These are phyloP conservation scores for Macrosteles quadrilineatus DNA, from an alignment of 1,140 invertebrate genomes.

Conservation along the genomic window DNA sequence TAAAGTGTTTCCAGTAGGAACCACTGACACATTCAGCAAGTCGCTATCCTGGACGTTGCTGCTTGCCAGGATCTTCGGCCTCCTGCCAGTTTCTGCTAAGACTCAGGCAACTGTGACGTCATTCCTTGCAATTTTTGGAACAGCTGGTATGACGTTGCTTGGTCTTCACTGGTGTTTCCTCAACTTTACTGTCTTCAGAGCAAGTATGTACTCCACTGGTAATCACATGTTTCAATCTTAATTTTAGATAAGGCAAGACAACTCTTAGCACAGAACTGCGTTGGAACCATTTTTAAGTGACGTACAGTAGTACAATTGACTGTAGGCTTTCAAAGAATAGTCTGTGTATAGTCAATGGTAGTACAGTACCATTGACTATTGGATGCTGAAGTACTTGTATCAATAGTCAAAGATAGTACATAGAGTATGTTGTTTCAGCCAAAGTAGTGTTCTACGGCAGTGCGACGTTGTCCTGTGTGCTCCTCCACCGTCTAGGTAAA, in stretches of 20 bases:
- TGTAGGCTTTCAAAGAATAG: too few relatives aligned
- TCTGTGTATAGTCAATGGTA: too few relatives aligned
- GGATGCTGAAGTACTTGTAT: too few relatives aligned
- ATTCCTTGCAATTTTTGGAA: neutral
- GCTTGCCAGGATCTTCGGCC: neutral
- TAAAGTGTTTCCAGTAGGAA: neutral
- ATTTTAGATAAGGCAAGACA: too few relatives aligned
- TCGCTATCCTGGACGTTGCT: neutral
- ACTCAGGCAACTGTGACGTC: neutral
- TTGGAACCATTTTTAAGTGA: too few relatives aligned
- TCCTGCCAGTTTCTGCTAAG: neutral
- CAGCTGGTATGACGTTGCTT: neutral
- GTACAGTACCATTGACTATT: too few relatives aligned
- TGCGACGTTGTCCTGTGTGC: neutral
- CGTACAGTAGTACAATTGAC: too few relatives aligned
- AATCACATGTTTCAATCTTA: too few relatives aligned
- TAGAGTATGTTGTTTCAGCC: neutral
- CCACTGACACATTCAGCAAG: neutral
- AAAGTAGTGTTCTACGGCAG: neutral
- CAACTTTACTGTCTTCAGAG: conserved; percentile 6
- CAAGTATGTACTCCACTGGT: too few relatives aligned
- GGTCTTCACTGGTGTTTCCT: neutral
- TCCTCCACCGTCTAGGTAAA: neutral
- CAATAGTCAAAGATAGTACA: too few relatives aligned
- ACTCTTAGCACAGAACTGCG: too few relatives aligned